Base-by-base conservation (phyloP, 2,888 invertebrate genomes). In the Tetragonisca angustula region DNA sequence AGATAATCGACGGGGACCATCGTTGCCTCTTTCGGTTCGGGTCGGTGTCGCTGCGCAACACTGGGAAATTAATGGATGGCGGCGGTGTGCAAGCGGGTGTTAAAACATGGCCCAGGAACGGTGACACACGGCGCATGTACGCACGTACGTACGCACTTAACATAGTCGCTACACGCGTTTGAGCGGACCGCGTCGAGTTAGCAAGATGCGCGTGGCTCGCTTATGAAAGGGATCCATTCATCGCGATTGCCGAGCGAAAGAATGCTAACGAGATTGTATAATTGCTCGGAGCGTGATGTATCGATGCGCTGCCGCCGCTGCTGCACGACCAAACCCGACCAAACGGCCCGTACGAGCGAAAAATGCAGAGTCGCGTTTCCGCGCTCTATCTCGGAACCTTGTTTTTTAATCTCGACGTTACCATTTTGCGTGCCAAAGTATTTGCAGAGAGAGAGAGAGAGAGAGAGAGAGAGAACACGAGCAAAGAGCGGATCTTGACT, bases 211-310 rank as follows among this genome's bases (percentile, higher is more conserved):
- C 89, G 87, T 88, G 88, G 84, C 78, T 81, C 76, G 50, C 43
- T 72, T 52, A 89, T 89, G 87, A 89, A 89, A 88, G 88, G 83
- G 79, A 43, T 59, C 84, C 89, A 88, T 89, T 89, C 89, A 89
- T 87, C 56, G 79, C 80, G 81, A 83, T 87, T 64, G 70, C 72
- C 83, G 75, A 61, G 75, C 43, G 69, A 67, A 88, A 88, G 87
- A 89, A 89, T 88, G 78, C 82, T 79, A 88, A 83, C 83, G 82
- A 78, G 89, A 89, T 89, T 83, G 86, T 80, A 62, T 89, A 89
- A 89, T 89, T 89, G 85, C 86, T 87, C 49, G 77, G 76, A 59
- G 68, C 65, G 74, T 67, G 79, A 70, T 75, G 67, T 78, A 86
- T 84, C 81, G 81, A 84, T 79, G 78, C 73, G 79, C 24, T 69